Evolutionary conservation across 2,113 vertebrate species (phyloP), one percentile per base, ranked within the genome.

Genomic region (Gavialis gangeticus): DNA sequence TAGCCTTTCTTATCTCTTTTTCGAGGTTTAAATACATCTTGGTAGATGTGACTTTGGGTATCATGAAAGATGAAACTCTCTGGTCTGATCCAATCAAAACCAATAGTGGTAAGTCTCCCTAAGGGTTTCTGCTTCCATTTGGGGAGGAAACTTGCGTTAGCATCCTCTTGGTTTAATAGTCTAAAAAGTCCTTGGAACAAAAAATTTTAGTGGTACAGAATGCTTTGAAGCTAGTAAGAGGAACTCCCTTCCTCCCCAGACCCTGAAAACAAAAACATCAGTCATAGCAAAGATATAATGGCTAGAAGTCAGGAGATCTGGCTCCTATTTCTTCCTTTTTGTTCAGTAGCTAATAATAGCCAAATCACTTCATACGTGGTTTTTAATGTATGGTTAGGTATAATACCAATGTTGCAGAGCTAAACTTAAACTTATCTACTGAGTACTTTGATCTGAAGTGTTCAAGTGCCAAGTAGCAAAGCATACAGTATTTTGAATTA

Each of bases 31-130:
- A 97, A 91, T 98, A 98, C 0, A 46, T 96, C 17, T 94, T 98
- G 4, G 88, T 97, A 79, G 96, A 97, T 58, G 46, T 18, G 82
- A 90, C 75, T 66, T 81, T 75, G 1, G 93, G 94, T 58, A 57
- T 87, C 3, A 13, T 94, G 4, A 87, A 97, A 91, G 95, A 93
- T 30, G 91, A 98, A 75, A 97, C 96, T 11, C 91, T 95, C 3
- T 98, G 98, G 98, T 98, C 98, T 0, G 92, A 97, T 56, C 96
- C 97, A 79, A 95, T 98, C 79, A 67, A 75, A 81, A 98, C 97
- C 63, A 95, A 78, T 24, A 58, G 2, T 46, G 92, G 98, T 98
- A 94, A 97, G 97, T 95, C 27, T 37, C 3, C n/a, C 57, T 25
- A 25, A 75, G 56, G 54, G 73, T 21, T 28, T 91, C 89, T 89